Evolutionary conservation across 2,113 vertebrate genomes (phyloP).

Genomic region (Etheostoma cragini): DNA sequence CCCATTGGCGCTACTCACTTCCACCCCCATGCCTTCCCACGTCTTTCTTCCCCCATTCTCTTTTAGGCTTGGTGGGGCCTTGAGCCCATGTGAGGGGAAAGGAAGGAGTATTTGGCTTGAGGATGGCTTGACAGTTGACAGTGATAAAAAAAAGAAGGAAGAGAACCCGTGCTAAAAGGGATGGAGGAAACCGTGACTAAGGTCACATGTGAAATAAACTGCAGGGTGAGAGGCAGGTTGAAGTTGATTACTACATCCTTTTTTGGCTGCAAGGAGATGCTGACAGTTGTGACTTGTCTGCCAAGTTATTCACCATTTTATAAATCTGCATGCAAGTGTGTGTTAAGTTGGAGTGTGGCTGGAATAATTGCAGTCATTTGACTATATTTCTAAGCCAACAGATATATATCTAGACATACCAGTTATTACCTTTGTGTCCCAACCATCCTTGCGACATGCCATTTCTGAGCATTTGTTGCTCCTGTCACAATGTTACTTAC

Average conservation of each 20-base stretch:
- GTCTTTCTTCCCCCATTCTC: slow-evolving; percentile 32
- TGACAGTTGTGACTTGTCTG: slow-evolving; percentile 33
- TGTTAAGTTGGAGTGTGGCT: not conserved
- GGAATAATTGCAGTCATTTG: not conserved
- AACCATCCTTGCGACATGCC: too few relatives aligned
- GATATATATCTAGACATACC: too few relatives aligned
- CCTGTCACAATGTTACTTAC: too few relatives aligned
- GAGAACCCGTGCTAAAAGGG: not conserved
- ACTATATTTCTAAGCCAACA: not conserved
- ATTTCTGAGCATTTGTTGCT: too few relatives aligned
- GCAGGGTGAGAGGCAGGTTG: not conserved
- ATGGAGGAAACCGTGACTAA: not conserved
- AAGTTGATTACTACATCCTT: slow-evolving; percentile 19
- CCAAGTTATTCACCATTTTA: slow-evolving; percentile 23
- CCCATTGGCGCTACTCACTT: slow-evolving; percentile 44
- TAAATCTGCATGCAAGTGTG: slow-evolving; percentile 17
- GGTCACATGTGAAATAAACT: slow-evolving; percentile 9
- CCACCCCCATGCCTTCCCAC: slow-evolving; percentile 32
- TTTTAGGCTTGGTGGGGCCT: slow-evolving; percentile 5
- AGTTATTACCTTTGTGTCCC: too few relatives aligned
- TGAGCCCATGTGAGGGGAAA: slow-evolving; percentile 20
- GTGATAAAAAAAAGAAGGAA: slow-evolving; percentile 25
- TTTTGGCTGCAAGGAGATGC: slow-evolving; percentile 43
- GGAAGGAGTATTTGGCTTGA: slow-evolving; percentile 17
- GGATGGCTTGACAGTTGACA: not conserved